phyloP scores from a whole-genome alignment of 2,888 invertebrate genomes.

The Stenoptilia bipunctidactyla region DNA sequence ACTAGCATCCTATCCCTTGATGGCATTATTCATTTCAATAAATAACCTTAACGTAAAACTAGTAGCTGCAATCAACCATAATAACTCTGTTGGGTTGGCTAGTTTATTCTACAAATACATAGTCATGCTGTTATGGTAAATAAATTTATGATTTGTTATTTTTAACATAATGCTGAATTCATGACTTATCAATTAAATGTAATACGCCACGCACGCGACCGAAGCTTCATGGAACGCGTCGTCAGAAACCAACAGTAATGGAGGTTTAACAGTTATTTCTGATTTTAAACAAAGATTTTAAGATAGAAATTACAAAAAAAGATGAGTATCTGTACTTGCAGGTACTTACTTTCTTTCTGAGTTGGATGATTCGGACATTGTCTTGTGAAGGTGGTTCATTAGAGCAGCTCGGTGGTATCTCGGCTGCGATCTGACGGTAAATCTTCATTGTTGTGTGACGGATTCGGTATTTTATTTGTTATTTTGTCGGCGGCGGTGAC shows the following conservation, averaged over 20 bases:
- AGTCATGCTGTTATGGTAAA: no score
- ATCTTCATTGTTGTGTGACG: constrained; percentile 34
- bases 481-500: constrained; percentile 19
- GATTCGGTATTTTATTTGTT: constrained; percentile 37
- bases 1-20: constrained; percentile 7
- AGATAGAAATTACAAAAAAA: neutral
- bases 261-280: neutral
- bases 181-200: no score
- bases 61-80: neutral
- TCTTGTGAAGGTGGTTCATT: constrained; percentile 19
- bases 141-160: no score
- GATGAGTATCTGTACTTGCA: constrained; percentile 18
- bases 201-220: no score
- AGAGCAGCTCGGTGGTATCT: constrained; percentile 27
- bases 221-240: no score
- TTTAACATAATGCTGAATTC: no score
- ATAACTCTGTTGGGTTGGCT: neutral
- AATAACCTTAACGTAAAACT: neutral
- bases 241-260: neutral
- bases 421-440: constrained; percentile 23
- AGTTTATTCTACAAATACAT: no score
- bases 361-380: no score
- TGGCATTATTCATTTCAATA: neutral
- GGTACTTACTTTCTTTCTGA: constrained; percentile 23
- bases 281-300: neutral